Evolutionary conservation across 2,797 vertebrate genomes (phyloP), one percentile per base, ranked within the genome.

Genomic region (Takifugu rubripes): DNA sequence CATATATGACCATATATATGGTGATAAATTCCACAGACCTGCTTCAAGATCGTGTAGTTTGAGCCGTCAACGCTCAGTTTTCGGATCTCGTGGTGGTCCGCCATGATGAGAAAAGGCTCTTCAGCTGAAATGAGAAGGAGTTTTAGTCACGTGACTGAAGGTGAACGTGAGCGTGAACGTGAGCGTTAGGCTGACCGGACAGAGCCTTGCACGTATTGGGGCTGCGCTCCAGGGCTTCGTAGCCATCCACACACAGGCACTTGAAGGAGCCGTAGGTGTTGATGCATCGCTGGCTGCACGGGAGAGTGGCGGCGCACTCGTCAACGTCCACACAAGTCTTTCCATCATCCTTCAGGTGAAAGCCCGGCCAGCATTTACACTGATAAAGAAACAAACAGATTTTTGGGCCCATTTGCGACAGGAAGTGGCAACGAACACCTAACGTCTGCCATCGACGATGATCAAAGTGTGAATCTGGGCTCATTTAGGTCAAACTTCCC

Each of bases 311-410:
- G 17, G 91, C 89, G 66, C 97, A 99, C 89, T 99, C 97, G 49
- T 99, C 94, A 72, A 96, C 77, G 84, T 99, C 97, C 62, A 94
- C 85, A 53, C 97, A 99, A 0, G 94, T 99, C 91, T 91, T 98
- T 49, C 96, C 95, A 65, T 99, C 96, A 65, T 96, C 92, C 84
- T 99, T 99, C 82, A 99, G 90, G 70, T 91, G 88, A 75, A 99
- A 99, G 72, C 97, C 97, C 70, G 96, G 96, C 97, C 97, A 99
- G 83, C 97, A 99, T 79, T 97, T 97, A 82, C 97, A 99, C 97
- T 99, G 78, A 29, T 12, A 25, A 42, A 24, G 71, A 0, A 42
- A 27, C 54, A 25, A 8, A 54, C 16, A 21, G n/a, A n/a, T 7
- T n/a, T 21, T n/a, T 46, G 16, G 9, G 12, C 1, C 31, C 31